phyloP scores from a whole-genome alignment of 2,888 invertebrate species.

The Yponomeuta malinellus region DNA sequence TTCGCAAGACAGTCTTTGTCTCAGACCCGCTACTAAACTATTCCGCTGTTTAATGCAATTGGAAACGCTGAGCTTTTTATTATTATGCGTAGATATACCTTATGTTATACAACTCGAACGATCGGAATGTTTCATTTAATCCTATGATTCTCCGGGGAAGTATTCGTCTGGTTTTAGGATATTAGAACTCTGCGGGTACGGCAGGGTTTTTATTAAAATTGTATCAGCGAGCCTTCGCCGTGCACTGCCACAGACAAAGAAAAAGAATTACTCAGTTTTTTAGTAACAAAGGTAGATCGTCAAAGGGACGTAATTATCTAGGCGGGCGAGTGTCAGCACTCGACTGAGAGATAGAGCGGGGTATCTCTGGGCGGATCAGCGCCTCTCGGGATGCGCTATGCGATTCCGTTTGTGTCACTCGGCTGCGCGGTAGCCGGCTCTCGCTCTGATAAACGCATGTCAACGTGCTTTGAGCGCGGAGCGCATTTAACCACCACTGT shows the following conservation, averaged over 20 bases:
- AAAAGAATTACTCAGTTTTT: constrained; percentile 10
- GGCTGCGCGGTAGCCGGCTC: constrained; percentile 52
- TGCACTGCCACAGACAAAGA: background rate
- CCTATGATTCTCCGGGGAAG: background rate
- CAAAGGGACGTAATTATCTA: constrained; percentile 70
- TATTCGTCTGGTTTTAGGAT: background rate
- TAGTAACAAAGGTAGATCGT: constrained; percentile 49
- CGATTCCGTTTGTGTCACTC: constrained; percentile 73
- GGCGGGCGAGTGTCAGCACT: constrained; percentile 66
- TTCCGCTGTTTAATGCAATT: constrained; percentile 22
- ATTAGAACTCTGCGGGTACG: background rate
- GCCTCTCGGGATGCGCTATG: constrained; percentile 69
- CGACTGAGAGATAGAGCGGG: constrained; percentile 55
- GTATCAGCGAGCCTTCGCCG: background rate
- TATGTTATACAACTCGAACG: background rate
- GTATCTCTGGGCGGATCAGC: constrained; percentile 72
- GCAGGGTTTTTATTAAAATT: background rate
- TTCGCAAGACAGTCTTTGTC: constrained; percentile 28
- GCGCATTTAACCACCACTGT: constrained; percentile 35
- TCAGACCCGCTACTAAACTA: constrained; percentile 25
- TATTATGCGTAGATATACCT: constrained; percentile 4
- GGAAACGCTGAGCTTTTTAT: constrained; percentile 12
- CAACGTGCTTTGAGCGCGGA: constrained; percentile 62
- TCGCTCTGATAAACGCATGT: constrained; percentile 70
- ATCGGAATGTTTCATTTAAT: background rate